phyloP scores from a whole-genome alignment of 2,113 vertebrate species.

The Hirundichthys speculiger region DNA sequence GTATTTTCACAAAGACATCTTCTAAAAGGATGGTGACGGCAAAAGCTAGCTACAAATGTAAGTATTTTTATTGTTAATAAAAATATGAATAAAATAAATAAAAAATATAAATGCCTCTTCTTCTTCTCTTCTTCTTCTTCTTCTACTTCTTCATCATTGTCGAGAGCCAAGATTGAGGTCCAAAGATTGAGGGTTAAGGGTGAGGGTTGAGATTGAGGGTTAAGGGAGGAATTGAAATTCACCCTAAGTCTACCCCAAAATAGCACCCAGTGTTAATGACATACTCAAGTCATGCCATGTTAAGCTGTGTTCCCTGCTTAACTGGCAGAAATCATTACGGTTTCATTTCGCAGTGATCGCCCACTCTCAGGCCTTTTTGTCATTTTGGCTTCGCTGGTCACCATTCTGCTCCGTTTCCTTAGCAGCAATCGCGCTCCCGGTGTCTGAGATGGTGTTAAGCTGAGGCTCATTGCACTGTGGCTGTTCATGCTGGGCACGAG shows the following conservation, averaged over 20 bases:
- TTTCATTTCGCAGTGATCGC: slow-evolving; percentile 56
- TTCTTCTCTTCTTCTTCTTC: too few relatives aligned
- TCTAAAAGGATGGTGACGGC: too few relatives aligned
- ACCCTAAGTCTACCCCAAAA: neutral
- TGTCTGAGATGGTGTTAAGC: slow-evolving; percentile 72
- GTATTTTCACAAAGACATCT: too few relatives aligned
- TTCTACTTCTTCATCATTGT: too few relatives aligned
- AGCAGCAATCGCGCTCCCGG: slow-evolving; percentile 68
- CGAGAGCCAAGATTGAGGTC: too few relatives aligned
- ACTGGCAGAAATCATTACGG: slow-evolving; percentile 37
- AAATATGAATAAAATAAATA: too few relatives aligned
- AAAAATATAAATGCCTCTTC: too few relatives aligned
- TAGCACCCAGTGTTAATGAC: slow-evolving; percentile 8
- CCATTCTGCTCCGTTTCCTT: slow-evolving; percentile 72
- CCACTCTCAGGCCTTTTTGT: slow-evolving; percentile 64
- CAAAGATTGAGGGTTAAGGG: too few relatives aligned
- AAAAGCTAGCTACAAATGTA: too few relatives aligned
- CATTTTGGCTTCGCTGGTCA: slow-evolving; percentile 61
- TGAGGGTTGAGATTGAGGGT: too few relatives aligned
- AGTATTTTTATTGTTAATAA: too few relatives aligned
- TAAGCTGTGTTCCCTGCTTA: slow-evolving; percentile 24
- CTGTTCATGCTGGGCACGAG: slow-evolving; percentile 65
- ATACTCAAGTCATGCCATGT: neutral
- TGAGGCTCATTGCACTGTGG: slow-evolving; percentile 68
- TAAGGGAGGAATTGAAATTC: too few relatives aligned